Evolutionary conservation across 2,797 vertebrate genomes (phyloP).

Genomic region (Spea hammondii): DNA sequence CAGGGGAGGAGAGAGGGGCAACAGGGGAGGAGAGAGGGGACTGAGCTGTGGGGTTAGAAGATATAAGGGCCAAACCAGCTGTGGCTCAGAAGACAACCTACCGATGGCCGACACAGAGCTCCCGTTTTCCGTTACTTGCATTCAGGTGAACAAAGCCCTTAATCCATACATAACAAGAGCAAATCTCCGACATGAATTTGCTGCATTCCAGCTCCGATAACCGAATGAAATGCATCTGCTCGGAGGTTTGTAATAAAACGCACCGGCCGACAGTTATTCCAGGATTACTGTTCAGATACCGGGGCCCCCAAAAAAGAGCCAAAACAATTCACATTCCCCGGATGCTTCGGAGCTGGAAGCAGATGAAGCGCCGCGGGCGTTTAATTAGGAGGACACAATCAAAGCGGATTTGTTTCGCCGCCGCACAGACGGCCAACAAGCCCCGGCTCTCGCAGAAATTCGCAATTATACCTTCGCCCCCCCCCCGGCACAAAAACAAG

Average conservation of each 20-base stretch:
- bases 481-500: neutral
- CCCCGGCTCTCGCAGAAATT: no score
- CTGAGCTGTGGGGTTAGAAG: no score
- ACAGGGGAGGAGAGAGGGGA: no score
- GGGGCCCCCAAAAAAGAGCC: conserved; percentile 29
- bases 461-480: no score
- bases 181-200: neutral
- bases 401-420: conserved; percentile 3
- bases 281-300: conserved; percentile 36
- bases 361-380: conserved; percentile 39
- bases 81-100: no score
- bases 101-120: no score
- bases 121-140: no score
- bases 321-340: conserved; percentile 40
- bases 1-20: no score
- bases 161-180: neutral
- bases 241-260: conserved; percentile 42
- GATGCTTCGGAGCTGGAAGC: conserved; percentile 33
- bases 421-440: neutral
- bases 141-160: neutral
- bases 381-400: conserved; percentile 28
- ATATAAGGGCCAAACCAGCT: no score
- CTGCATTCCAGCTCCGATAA: conserved; percentile 20
- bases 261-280: conserved; percentile 35
- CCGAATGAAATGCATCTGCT: conserved; percentile 43